phyloP scores from a whole-genome alignment of 2,888 invertebrate genomes.

The Apotomis betuletana region DNA sequence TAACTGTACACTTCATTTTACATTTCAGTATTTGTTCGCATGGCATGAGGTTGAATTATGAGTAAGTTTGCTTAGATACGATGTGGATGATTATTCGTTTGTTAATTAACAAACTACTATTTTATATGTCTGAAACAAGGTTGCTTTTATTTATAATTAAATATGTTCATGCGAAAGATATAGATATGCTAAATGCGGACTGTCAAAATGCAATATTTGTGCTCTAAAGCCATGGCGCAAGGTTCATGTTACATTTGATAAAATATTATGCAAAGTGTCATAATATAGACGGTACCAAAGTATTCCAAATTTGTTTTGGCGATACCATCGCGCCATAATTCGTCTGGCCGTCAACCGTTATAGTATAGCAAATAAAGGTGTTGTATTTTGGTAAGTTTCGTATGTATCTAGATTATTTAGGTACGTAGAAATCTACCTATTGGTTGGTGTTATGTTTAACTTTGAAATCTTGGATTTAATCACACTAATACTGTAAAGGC shows the following conservation, averaged over 20 bases:
- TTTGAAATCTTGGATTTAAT: no score
- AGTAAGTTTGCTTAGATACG: not conserved
- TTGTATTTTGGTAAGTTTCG: conserved; percentile 9
- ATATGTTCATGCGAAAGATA: not conserved
- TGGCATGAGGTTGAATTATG: not conserved
- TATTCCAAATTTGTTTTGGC: conserved; percentile 39
- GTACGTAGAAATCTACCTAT: no score
- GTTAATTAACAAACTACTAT: no score
- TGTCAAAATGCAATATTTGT: not conserved
- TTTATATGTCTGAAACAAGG: no score
- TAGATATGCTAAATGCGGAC: not conserved
- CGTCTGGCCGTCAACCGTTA: conserved; percentile 35
- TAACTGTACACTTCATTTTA: not conserved
- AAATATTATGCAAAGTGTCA: not conserved
- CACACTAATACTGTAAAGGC: no score
- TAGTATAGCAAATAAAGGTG: conserved; percentile 8
- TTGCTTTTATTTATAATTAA: no score
- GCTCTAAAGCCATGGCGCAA: not conserved
- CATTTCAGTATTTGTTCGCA: not conserved
- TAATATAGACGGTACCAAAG: conserved; percentile 18
- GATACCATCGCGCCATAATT: conserved; percentile 34
- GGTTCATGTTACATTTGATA: not conserved
- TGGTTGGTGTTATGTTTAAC: no score
- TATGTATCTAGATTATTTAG: not conserved
- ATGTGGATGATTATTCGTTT: no score